Percentiles rank a stretch among this genome's conserved stretches.
These are phyloP conservation scores for Bergia puertoricense DNA, from an alignment of 92 coral and sea anemone genomes.

Conservation along the genomic window DNA sequence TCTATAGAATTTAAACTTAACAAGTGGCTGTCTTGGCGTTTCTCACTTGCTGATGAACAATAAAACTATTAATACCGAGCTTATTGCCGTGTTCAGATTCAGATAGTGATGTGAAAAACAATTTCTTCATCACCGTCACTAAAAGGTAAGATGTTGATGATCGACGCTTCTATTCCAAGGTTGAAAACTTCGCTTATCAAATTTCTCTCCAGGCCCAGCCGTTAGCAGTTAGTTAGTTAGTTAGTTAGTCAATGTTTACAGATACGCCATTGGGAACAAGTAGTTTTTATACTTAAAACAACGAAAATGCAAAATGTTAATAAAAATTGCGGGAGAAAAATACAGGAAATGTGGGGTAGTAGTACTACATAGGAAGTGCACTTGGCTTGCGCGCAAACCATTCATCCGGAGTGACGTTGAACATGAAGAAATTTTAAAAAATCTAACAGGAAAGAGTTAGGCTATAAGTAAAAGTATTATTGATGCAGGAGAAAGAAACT, in stretches of 20 bases:
- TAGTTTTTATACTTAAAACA: too few relatives aligned
- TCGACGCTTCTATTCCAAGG: too few relatives aligned
- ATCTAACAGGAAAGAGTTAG: background rate
- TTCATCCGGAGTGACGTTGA: too few relatives aligned
- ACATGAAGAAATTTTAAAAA: background rate
- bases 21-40: background rate
- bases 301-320: too few relatives aligned
- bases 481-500: background rate
- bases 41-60: background rate
- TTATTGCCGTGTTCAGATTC: background rate
- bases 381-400: too few relatives aligned
- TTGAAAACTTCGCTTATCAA: background rate
- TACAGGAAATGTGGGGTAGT: too few relatives aligned
- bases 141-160: too few relatives aligned
- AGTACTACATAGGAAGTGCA: too few relatives aligned
- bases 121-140: background rate
- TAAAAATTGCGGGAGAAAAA: too few relatives aligned
- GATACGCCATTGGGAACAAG: background rate
- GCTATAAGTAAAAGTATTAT: background rate
- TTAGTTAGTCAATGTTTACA: background rate
- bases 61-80: background rate
- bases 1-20: background rate
- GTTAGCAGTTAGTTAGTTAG: background rate
- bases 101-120: background rate
- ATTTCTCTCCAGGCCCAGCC: conserved; percentile 25